phyloP scores from a whole-genome alignment of 2,888 invertebrate genomes.

The Drosophila greeni region DNA sequence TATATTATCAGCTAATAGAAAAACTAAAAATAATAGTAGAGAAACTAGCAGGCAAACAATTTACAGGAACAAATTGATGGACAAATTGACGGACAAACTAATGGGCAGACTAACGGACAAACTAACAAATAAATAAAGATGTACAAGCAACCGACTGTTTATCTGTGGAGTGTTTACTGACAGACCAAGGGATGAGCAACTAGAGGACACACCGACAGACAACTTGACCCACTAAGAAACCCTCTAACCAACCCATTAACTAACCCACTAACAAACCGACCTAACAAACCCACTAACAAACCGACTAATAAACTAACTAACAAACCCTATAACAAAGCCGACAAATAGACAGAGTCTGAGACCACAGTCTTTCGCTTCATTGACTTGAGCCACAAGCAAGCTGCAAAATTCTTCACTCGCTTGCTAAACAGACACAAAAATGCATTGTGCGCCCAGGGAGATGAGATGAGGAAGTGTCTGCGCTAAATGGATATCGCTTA shows the following conservation, averaged over 20 bases:
- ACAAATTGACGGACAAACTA: neutral
- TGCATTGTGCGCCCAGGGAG: conserved; percentile 23
- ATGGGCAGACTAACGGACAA: neutral
- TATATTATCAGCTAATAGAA: neutral
- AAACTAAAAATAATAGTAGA: neutral
- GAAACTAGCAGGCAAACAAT: neutral
- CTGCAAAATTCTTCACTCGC: conserved; percentile 43
- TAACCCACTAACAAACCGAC: conserved; percentile 1
- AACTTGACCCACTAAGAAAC: conserved; percentile 7
- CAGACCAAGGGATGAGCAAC: conserved; percentile 1
- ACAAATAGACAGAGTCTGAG: neutral
- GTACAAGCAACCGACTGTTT: neutral
- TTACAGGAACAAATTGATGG: neutral
- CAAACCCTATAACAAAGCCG: neutral
- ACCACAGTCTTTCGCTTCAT: conserved; percentile 27
- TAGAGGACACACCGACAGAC: neutral
- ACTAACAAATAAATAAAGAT: conserved; percentile 2
- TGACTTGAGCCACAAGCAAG: conserved; percentile 30
- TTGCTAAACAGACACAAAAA: conserved; percentile 30
- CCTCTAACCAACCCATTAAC: neutral
- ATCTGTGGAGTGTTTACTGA: neutral
- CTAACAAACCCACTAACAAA: neutral
- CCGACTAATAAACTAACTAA: conserved; percentile 6
- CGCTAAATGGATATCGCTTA: conserved; percentile 56
- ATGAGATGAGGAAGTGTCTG: conserved; percentile 34